These are phyloP conservation scores for Brachionus sp. DNA, from an alignment of 1,140 invertebrate species.

Conservation along the genomic window DNA sequence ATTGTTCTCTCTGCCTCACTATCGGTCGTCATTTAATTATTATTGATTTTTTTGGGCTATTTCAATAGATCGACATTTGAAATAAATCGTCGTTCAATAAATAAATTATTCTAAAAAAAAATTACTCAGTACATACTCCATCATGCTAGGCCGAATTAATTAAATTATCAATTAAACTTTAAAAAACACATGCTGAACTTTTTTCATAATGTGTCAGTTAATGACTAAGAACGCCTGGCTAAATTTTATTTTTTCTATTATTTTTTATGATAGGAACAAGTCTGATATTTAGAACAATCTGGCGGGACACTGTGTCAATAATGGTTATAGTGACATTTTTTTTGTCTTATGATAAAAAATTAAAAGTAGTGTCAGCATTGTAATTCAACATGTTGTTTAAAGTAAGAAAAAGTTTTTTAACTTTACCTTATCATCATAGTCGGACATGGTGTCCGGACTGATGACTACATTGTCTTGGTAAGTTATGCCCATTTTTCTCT, in stretches of 20 bases:
- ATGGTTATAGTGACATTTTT: not conserved
- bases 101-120: not conserved
- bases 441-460: not conserved
- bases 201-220: not conserved
- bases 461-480: constrained; percentile 39
- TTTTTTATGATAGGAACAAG: not conserved
- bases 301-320: not conserved
- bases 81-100: not conserved
- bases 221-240: not conserved
- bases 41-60: not conserved
- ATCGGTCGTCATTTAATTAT: not conserved
- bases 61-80: not conserved
- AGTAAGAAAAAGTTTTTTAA: too few relatives aligned
- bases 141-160: not conserved
- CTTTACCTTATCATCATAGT: constrained; percentile 27
- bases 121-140: not conserved
- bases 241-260: not conserved
- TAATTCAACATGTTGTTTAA: too few relatives aligned
- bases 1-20: not conserved
- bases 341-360: not conserved
- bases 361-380: too few relatives aligned
- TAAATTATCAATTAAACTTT: constrained; percentile 12
- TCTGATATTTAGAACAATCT: not conserved
- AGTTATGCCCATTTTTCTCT: constrained; percentile 28
- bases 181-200: not conserved